Percentiles rank a stretch among this genome's conserved stretches.
phyloP scores from a whole-genome alignment of 1,140 invertebrate genomes.

The Neodiprion pinetum region DNA sequence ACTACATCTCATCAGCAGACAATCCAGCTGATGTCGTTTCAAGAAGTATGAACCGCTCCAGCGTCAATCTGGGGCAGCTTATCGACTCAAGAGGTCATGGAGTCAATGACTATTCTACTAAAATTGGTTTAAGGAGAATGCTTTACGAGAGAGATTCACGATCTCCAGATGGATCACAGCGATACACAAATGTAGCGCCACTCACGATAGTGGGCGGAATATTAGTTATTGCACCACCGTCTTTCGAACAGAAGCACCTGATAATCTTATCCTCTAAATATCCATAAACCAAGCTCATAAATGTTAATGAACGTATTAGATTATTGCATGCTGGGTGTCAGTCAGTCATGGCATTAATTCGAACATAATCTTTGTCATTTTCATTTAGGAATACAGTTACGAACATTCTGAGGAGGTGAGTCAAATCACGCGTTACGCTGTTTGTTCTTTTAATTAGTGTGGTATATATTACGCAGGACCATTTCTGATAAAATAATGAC shows the following conservation, averaged over 20 bases:
- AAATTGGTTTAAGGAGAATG: neutral
- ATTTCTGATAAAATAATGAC: conserved; percentile 28
- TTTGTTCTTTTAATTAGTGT: conserved; percentile 33
- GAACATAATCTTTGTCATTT: conserved; percentile 28
- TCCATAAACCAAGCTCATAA: conserved; percentile 33
- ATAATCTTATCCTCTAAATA: conserved; percentile 34
- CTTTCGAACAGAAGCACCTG: conserved; percentile 30
- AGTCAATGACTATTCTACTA: neutral
- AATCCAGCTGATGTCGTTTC: conserved; percentile 21
- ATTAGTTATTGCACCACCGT: conserved; percentile 26
- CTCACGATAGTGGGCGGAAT: conserved; percentile 37
- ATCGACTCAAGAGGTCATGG: neutral
- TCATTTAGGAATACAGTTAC: conserved; percentile 21
- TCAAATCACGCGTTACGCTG: conserved; percentile 31
- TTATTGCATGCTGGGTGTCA: conserved; percentile 37
- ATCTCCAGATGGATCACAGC: neutral
- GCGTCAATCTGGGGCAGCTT: neutral
- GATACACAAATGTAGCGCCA: neutral
- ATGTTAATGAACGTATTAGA: conserved; percentile 31
- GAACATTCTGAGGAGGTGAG: conserved; percentile 22
- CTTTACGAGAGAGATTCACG: neutral
- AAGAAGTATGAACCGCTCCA: neutral
- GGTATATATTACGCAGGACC: conserved; percentile 36
- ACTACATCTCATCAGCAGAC: conserved; percentile 3
- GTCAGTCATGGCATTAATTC: conserved; percentile 24